A percentile compares a stretch with the other conserved stretches of the same genome.
These are phyloP conservation scores for Colletes collaris DNA, from an alignment of 2,888 invertebrate genomes.

Conservation along the genomic window DNA sequence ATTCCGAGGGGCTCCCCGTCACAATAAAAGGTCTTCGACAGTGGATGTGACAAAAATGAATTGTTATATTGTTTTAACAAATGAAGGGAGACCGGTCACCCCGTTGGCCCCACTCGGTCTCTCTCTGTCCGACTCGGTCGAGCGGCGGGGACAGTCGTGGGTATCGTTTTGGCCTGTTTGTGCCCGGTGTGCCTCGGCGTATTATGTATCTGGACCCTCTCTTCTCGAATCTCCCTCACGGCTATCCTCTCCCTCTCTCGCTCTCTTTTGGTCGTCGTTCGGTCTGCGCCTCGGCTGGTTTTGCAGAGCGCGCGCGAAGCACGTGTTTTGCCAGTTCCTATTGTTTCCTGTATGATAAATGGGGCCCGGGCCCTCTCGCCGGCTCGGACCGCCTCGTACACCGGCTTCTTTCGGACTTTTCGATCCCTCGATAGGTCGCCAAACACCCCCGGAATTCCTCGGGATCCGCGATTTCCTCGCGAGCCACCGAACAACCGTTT, in stretches of 20 bases:
- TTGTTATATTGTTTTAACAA: constrained; percentile 82
- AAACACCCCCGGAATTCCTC: constrained; percentile 28
- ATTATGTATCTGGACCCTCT: constrained; percentile 74
- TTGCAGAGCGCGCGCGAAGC: constrained; percentile 81
- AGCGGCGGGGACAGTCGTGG: constrained; percentile 33
- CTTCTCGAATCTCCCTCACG: constrained; percentile 51
- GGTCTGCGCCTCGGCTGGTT: constrained; percentile 71
- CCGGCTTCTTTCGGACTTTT: constrained; percentile 52
- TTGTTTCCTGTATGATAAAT: constrained; percentile 83
- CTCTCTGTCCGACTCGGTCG: constrained; percentile 26
- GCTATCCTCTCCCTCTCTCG: constrained; percentile 26
- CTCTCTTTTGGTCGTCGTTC: constrained; percentile 40
- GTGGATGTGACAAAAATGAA: constrained; percentile 81
- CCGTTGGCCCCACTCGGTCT: constrained; percentile 45
- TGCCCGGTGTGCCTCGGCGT: constrained; percentile 60
- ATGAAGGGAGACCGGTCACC: constrained; percentile 76
- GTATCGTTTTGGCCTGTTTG: constrained; percentile 56
- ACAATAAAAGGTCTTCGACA: constrained; percentile 77
- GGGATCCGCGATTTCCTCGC: constrained; percentile 11
- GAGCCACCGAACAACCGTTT: too few species aligned
- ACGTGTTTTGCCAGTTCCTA: constrained; percentile 83
- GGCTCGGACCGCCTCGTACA: constrained; percentile 46
- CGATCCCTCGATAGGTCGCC: constrained; percentile 42
- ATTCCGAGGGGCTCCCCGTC: constrained; percentile 65
- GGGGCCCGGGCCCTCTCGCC: constrained; percentile 60